Evolutionary conservation across 2,888 invertebrate species (phyloP), one percentile per base, ranked within the genome.

Genomic region (Prosapia bicincta): DNA sequence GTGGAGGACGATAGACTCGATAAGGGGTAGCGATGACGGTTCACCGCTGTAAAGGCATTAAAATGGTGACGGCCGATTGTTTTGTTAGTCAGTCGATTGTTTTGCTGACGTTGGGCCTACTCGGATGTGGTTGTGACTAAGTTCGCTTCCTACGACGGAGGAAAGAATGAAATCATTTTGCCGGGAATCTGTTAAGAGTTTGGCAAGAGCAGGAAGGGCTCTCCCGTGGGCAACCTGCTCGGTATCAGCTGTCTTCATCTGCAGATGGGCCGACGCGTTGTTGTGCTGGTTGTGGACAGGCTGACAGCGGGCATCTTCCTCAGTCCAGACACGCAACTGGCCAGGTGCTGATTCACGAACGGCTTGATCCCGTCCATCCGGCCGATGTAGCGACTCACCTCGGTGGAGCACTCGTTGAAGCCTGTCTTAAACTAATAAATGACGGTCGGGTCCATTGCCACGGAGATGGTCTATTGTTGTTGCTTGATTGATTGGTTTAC

Each of bases 401-500:
- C 96, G 23, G 91, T 90, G 24, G 94, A 95, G 84, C 96, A 96
- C 84, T 96, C 96, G 74, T 92, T 91, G 86, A 95, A 96, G 79
- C 96, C 96, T 26, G 94, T 89, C 79, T 93, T 91, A 87, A 95
- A 96, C 83, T 95, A 92, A 83, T 92, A 93, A 68, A 95, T 87
- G 1, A 96, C 92, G 20, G 91, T 90, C 0, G 96, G 95, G 84
- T 97, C 95, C 10, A 93, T 90, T 0, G 94, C 92, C 80, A 93
- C 93, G 26, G 95, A 92, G 80, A 93, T 90, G 9, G 93, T 93
- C 68, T 93, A 86, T 84, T 96, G 96, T 84, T 96, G 95, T 13
- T 95, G 89, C 83, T 97, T 97, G 20, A 98, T 87, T 78, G 93
- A 92, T 84, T 96, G 95, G n/a, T n/a, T n/a, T n/a, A n/a, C n/a